Percentiles rank a stretch among this genome's conserved stretches.
These are phyloP conservation scores for Procambarus clarkii DNA, from an alignment of 1,140 invertebrate species.

Conservation along the genomic window DNA sequence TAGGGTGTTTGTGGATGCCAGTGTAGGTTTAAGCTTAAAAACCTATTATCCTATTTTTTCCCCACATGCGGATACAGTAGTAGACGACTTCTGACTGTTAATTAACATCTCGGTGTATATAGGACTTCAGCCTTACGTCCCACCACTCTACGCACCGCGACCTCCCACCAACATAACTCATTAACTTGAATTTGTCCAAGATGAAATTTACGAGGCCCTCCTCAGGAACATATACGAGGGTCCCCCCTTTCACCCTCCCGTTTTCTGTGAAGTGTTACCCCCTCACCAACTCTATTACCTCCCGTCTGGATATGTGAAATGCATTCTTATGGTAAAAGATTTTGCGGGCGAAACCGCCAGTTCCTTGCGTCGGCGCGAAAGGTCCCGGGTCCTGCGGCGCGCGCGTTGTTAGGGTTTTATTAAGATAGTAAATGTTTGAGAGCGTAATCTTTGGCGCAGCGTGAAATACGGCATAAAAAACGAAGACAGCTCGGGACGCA, in stretches of 20 bases:
- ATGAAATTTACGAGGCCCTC: conserved; percentile 33
- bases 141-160: background rate
- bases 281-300: background rate
- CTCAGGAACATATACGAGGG: background rate
- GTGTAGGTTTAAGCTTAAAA: no score
- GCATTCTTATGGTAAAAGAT: background rate
- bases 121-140: no score
- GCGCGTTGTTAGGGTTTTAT: conserved; percentile 41
- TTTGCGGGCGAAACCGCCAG: background rate
- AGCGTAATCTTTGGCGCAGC: conserved; percentile 40
- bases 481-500: background rate
- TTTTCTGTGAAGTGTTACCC: conserved; percentile 39
- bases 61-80: no score
- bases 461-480: conserved; percentile 19
- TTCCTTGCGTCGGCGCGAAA: background rate
- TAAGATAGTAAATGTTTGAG: conserved; percentile 53
- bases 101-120: no score
- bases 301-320: background rate
- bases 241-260: conserved; percentile 15
- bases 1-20: no score
- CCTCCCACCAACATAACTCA: conserved; percentile 31
- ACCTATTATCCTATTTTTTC: no score
- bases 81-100: no score
- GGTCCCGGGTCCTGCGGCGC: background rate
- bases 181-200: conserved; percentile 54